Conservation (phyloP, 2,113 vertebrate species). For the Salvator merianae region DNA sequence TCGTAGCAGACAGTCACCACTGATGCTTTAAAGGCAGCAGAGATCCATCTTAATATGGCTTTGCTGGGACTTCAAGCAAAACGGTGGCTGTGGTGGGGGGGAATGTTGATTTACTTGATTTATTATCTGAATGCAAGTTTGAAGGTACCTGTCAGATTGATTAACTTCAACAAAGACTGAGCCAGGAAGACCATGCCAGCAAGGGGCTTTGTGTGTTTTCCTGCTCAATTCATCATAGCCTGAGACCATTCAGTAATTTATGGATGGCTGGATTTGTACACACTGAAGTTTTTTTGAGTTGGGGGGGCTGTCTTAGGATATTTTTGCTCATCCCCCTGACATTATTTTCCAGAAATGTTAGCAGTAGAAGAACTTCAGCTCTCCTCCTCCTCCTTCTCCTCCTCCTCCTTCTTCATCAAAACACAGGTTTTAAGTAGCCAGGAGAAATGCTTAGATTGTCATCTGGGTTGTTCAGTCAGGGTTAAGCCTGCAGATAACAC, state of each 20-base stretch:
- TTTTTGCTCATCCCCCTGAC: conserved; percentile 36
- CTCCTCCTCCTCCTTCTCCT: no score
- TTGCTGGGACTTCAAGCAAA: background rate
- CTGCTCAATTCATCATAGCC: conserved; percentile 54
- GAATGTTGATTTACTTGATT: conserved; percentile 28
- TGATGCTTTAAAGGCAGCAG: background rate
- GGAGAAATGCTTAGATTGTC: background rate
- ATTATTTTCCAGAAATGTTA: background rate
- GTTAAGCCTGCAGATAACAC: background rate
- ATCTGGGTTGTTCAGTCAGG: background rate
- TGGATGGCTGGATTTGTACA: background rate
- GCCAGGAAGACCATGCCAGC: conserved; percentile 19
- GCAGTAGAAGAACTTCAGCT: background rate
- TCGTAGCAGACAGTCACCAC: fast-evolving
- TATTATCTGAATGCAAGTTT: conserved; percentile 36
- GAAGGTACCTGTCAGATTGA: conserved; percentile 39
- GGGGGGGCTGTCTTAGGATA: background rate
- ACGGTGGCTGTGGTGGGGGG: fast-evolving
- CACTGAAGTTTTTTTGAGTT: background rate
- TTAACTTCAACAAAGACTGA: conserved; percentile 54
- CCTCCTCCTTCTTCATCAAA: fast-evolving
- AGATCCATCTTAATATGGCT: background rate
- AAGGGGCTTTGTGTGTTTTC: conserved; percentile 26
- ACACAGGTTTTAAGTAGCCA: fast-evolving
- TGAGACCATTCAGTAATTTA: conserved; percentile 37